Base-by-base conservation (phyloP, 2,113 vertebrate species). In the Rhinoderma darwinii region DNA sequence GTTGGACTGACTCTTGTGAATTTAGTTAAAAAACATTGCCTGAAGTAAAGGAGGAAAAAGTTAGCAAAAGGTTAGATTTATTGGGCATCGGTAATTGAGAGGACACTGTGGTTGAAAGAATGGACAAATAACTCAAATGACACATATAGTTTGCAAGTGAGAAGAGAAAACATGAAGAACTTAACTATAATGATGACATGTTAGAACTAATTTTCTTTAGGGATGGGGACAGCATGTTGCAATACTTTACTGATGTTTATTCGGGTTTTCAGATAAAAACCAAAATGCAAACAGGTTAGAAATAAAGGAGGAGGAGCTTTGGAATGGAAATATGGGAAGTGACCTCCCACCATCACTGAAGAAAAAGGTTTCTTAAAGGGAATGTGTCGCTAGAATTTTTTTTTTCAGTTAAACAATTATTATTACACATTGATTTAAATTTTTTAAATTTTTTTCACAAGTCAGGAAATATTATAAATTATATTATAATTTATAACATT, bases 21-120 rank as follows among this genome's bases (percentile, higher is more conserved):
- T 82, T 44, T 66, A 66, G 79, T 66, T 82, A 61, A 44, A 63
- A 82, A 72, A 41, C 15, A 43, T 66, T 37, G 56, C 56, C 54
- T 66, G 12, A 0, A 66, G 59, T 44, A 66, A 59, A 63, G 56
- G n/a, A 82, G 79, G 44, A n/a, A n/a, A 61, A 63, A 32, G 35
- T 44, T 66, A 44, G 37, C 56, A 82, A 82, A 61, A 82, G 56
- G 79, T 82, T 59, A 63, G 79, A 41, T 66, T 39, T 66, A 66
- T 63, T 43, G 37, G 77, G 79, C 79, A 39, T 59, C n/a, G 22
- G 56, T 82, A 44, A 66, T 82, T 82, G 59, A 82, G 79, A 82
- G 79, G 59, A 27, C 79, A 82, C 20, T 82, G 56, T 82, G 39
- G 56, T 66, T 44, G n/a, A 82, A 66, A 30, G 6, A 66, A 66